Percentiles rank a stretch among this genome's conserved stretches.
phyloP scores from a whole-genome alignment of 1,140 invertebrate species.

The Pogonomyrmex californicus region DNA sequence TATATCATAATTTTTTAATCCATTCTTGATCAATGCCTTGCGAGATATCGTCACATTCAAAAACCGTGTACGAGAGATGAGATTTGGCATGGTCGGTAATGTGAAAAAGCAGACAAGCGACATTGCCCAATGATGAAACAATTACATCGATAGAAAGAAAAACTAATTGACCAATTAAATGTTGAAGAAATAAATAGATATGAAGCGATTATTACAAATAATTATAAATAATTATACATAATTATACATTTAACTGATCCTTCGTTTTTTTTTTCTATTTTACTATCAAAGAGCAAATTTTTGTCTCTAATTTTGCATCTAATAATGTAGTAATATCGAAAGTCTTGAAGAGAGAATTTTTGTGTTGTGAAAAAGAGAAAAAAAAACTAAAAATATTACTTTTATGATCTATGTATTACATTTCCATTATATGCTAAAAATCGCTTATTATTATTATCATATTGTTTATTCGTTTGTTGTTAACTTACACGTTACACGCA shows the following conservation, averaged over 20 bases:
- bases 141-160: conserved; percentile 4
- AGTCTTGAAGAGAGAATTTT: not conserved
- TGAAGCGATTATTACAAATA: not conserved
- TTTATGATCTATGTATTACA: not conserved
- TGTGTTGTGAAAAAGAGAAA: not conserved
- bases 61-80: not conserved
- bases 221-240: too few relatives aligned
- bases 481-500: not conserved
- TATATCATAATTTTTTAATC: conserved; percentile 33
- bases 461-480: not conserved
- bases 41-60: conserved; percentile 15
- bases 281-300: not conserved
- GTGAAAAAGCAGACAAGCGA: not conserved
- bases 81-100: conserved; percentile 43
- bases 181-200: not conserved
- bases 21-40: not conserved
- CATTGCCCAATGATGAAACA: conserved; percentile 25
- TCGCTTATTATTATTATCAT: not conserved
- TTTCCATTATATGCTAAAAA: not conserved
- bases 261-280: not conserved
- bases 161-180: not conserved
- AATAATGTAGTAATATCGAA: not conserved
- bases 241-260: not conserved
- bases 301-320: not conserved
- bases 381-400: not conserved